Base-by-base conservation (phyloP, 2,888 invertebrate species). In the Cyclophora punctaria region DNA sequence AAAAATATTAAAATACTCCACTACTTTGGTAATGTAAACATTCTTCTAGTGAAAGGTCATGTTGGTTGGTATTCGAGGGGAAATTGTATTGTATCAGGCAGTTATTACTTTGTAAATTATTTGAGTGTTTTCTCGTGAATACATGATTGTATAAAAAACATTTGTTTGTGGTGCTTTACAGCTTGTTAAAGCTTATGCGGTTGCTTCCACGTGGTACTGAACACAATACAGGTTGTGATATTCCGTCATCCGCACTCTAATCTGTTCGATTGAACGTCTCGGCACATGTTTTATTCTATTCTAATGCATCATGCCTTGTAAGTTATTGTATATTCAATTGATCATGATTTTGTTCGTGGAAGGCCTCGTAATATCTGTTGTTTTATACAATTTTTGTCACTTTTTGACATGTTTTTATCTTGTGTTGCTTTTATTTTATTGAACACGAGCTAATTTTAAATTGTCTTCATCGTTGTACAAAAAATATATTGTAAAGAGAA, bases 351-450 rank as follows among this genome's bases (percentile, higher is more conserved):
- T 57, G 60, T 60, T 61, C 60, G 58, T 55, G 60, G 58, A 59
- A 57, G 53, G 61, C 61, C 56, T 44, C 51, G 52, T 52, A 59
- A 58, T 49, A 61, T 63, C 59, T 58, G 58, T 71, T 58, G 58
- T 71, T 71, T 73, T 73, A 64, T 75, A 71, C 63, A 68, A 64
- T 75, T 75, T 73, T 78, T 71, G 72, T 76, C 73, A 66, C 62
- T 66, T 78, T 76, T 75, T 69, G 75, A 78, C 69, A 72, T 67
- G 51, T 75, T 73, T 76, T 69, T 58, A 62, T 58, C 62, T 75
- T 78, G 67, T 74, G 74, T 80, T 83, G 81, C 83, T 82, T 85
- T 85, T 86, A 82, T 84, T 86, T 80, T 80, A 74, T 80, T 83
- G 80, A 80, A 84, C 78, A 75, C 73, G 66, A 76, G 71, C 71